Evolutionary conservation across 2,113 vertebrate species (phyloP).

Genomic region (Cheirogaleus medius): DNA sequence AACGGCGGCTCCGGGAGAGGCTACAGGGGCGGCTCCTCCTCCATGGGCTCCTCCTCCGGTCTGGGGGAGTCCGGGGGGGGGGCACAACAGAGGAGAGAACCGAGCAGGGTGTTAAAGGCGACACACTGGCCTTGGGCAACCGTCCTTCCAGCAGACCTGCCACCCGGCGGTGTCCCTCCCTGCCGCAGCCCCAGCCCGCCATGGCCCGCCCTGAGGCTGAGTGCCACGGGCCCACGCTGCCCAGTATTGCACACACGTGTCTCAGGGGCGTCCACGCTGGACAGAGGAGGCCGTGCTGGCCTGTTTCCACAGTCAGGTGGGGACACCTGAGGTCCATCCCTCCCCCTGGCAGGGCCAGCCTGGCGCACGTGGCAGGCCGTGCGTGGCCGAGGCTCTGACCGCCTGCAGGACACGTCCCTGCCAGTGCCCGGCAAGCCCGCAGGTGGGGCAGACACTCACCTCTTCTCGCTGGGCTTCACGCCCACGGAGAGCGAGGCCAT

Average conservation of each 20-base stretch:
- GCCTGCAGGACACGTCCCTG: rapidly evolving
- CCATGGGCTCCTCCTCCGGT: conserved; percentile 96
- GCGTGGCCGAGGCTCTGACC: rapidly evolving
- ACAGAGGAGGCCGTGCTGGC: too few species aligned
- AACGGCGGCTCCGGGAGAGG: conserved; percentile 67
- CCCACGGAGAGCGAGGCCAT: conserved; percentile 98
- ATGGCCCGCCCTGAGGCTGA: too few species aligned
- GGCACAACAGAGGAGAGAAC: not conserved
- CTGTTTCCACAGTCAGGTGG: not conserved
- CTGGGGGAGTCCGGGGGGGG: conserved; percentile 75
- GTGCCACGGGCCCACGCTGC: too few species aligned
- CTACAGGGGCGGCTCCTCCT: conserved; percentile 96
- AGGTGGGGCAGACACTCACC: conserved; percentile 81
- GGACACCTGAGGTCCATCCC: not conserved
- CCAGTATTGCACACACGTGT: not conserved
- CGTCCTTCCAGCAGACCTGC: too few species aligned
- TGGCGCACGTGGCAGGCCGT: rapidly evolving
- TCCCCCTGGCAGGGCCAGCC: not conserved
- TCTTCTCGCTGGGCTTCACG: conserved; percentile 92
- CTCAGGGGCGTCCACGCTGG: not conserved
- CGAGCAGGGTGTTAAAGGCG: not conserved
- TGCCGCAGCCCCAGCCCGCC: too few species aligned
- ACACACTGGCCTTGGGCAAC: not conserved
- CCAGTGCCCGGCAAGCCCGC: rapidly evolving
- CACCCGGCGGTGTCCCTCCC: too few species aligned